Percentiles rank a stretch among this genome's conserved stretches.
These are phyloP conservation scores for Kryphioiulus occultus DNA, from an alignment of 2,888 invertebrate genomes.

Conservation along the genomic window DNA sequence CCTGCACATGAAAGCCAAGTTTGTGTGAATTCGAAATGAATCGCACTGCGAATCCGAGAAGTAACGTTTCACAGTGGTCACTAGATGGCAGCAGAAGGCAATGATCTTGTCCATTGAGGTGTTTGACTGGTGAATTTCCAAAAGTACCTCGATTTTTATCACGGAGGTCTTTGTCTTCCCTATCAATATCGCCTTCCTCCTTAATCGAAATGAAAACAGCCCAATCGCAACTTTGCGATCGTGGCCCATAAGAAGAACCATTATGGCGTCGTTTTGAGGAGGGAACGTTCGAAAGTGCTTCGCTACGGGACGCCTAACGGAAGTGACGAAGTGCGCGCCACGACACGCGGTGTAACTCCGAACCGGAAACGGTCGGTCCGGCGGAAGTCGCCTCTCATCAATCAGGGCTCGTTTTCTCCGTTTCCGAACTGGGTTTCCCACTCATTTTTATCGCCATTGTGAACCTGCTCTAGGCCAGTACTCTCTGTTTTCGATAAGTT, in stretches of 20 bases:
- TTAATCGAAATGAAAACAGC: not conserved
- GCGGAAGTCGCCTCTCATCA: constrained; percentile 45
- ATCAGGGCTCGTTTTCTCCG: constrained; percentile 42
- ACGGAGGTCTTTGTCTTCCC: not conserved
- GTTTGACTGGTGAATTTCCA: not conserved
- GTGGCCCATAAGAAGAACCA: not conserved
- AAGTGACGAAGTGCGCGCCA: constrained; percentile 2
- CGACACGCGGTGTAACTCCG: not conserved
- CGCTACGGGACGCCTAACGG: constrained; percentile 18
- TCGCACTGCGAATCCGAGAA: not conserved
- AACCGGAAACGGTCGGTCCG: constrained; percentile 40
- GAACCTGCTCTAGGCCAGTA: not conserved
- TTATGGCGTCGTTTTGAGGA: not conserved
- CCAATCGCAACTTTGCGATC: not conserved
- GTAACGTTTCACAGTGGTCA: not conserved
- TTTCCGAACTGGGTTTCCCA: constrained; percentile 1
- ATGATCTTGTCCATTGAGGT: not conserved
- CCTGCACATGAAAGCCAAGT: too few species aligned
- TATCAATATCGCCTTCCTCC: not conserved
- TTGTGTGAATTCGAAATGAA: too few species aligned
- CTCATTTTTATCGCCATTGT: not conserved
- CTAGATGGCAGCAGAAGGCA: not conserved
- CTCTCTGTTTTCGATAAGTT: not conserved
- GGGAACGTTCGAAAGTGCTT: not conserved
- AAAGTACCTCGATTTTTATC: not conserved